Evolutionary conservation across 2,113 vertebrate genomes (phyloP), one percentile per base, ranked within the genome.

Genomic region (Nothobranchius furzeri): DNA sequence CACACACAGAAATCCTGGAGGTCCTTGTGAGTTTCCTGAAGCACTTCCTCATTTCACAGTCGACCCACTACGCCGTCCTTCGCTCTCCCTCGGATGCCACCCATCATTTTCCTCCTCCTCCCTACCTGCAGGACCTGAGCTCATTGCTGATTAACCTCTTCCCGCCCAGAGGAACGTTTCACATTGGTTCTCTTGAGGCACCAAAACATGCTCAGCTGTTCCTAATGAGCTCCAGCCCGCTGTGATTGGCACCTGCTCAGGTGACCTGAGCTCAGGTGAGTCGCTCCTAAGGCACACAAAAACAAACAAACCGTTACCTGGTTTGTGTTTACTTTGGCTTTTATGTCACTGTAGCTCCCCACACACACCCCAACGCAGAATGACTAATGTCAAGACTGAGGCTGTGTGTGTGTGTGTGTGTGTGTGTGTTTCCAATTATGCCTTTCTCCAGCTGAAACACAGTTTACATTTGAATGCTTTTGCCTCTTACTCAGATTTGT

Each of bases 71-170:
- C 56, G 12, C 62, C 52, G 86, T 85, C 86, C 86, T 90, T 84
- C 64, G 66, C 59, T 55, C 69, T 82, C 66, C 47, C 76, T 76
- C 60, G 68, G 85, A 83, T 80, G 60, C 55, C 14, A 4, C 20
- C 76, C 35, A 76, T 76, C 75, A 72, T 71, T 70, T 7, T 11
- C 61, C 73, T 73, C 45, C 67, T 49, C 46, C 45, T 64, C 50
- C 45, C 67, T 74, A 81, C 81, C 78, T 81, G 72, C 76, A 73
- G 83, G 76, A 83, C 79, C 72, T 24, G 30, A 86, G 80, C 85
- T 82, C 81, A 85, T 82, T 85, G 76, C 78, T 90, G 85, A 87
- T 90, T 87, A 90, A 86, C 83, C 86, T 84, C 68, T 67, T 73
- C 55, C 72, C 46, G 20, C 89, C 89, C 75, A 53, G 1, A 85